These are phyloP conservation scores for Paralvinella palmiformis DNA, from an alignment of 1,140 invertebrate genomes.

Conservation along the genomic window DNA sequence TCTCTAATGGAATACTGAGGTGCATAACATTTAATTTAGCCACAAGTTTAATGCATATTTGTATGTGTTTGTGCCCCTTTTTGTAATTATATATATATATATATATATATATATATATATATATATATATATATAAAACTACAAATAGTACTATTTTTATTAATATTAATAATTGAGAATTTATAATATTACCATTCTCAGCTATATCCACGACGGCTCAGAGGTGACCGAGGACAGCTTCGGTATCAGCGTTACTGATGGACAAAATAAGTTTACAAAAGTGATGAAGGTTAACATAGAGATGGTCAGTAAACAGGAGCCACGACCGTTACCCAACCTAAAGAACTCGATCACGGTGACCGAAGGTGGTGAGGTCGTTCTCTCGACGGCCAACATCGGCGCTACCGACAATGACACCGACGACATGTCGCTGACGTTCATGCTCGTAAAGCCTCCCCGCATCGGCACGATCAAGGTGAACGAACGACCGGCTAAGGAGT, in stretches of 20 bases:
- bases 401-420: conserved; percentile 49
- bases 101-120: not conserved
- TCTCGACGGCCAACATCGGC: conserved; percentile 42
- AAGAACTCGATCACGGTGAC: conserved; percentile 23
- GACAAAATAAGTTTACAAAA: conserved; percentile 43
- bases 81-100: not conserved
- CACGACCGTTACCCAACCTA: conserved; percentile 36
- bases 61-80: too few relatives aligned
- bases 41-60: not conserved
- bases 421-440: conserved; percentile 41
- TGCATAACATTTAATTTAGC: not conserved
- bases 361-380: conserved; percentile 41
- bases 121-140: not conserved
- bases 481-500: conserved; percentile 22
- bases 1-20: conserved; percentile 40
- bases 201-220: conserved; percentile 48
- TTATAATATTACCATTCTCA: conserved; percentile 22
- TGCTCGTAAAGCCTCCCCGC: conserved; percentile 43
- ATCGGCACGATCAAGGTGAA: conserved; percentile 44
- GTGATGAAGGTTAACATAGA: conserved; percentile 44
- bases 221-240: conserved; percentile 44
- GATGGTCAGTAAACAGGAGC: conserved; percentile 47
- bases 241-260: conserved; percentile 46
- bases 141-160: not conserved
- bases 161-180: not conserved